Percentiles rank a stretch among this genome's conserved stretches.
phyloP scores from a whole-genome alignment of 2,797 vertebrate genomes.

The Gila robusta region DNA sequence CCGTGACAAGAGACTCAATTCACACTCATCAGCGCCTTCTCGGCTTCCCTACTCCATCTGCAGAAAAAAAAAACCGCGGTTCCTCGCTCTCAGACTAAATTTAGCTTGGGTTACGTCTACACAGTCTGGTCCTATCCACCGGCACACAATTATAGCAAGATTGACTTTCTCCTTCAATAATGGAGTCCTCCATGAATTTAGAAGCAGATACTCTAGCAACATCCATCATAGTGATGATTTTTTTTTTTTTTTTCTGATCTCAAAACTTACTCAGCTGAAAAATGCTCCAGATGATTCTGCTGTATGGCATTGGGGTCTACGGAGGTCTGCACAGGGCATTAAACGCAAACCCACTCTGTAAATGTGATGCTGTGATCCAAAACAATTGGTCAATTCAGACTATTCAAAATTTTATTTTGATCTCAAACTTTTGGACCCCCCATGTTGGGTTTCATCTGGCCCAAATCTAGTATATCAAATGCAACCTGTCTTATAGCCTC shows the following conservation, averaged over 20 bases:
- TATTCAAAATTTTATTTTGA: neutral
- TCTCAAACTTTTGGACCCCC: neutral
- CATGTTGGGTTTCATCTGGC: neutral
- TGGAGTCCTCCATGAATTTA: conserved; percentile 48
- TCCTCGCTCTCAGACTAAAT: conserved; percentile 51
- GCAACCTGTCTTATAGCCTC: neutral
- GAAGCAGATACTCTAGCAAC: conserved; percentile 17
- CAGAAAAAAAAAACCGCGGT: conserved; percentile 34
- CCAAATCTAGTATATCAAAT: conserved; percentile 1
- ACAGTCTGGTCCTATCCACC: conserved; percentile 23
- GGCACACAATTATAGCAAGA: conserved; percentile 35
- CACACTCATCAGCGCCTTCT: conserved; percentile 57
- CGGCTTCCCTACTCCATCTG: conserved; percentile 59
- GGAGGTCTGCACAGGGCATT: neutral
- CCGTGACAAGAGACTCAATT: conserved; percentile 58
- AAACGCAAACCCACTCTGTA: neutral
- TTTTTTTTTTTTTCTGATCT: neutral
- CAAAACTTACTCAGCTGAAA: neutral
- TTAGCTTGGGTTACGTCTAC: conserved; percentile 52
- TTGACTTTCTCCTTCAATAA: conserved; percentile 53
- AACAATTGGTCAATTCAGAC: neutral
- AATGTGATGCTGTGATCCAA: neutral
- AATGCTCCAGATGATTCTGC: neutral
- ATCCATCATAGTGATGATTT: conserved; percentile 21
- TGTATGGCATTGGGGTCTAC: neutral